Percentiles rank a stretch among this genome's conserved stretches.
Conservation (phyloP, 2,888 invertebrate genomes). For the Drosophila pegasa region DNA sequence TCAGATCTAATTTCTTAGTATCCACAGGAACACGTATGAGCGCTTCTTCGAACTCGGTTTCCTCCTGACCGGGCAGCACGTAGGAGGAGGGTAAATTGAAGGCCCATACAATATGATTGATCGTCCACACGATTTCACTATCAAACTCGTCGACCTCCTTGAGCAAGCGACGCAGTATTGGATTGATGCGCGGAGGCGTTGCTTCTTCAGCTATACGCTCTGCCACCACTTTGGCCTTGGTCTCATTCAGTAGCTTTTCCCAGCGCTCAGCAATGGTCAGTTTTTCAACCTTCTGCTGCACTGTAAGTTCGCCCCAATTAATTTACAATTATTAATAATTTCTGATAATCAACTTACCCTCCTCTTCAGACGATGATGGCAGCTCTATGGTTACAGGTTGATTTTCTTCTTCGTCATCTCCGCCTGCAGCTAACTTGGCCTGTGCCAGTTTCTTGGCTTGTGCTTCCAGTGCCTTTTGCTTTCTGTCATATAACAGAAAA, state of each 20-base stretch:
- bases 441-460: conserved; percentile 60
- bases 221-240: conserved; percentile 85
- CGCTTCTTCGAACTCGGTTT: conserved; percentile 83
- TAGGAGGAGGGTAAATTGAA: conserved; percentile 84
- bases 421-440: conserved; percentile 41
- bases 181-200: conserved; percentile 69
- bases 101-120: conserved; percentile 83
- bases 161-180: conserved; percentile 77
- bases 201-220: conserved; percentile 73
- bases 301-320: conserved; percentile 29
- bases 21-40: conserved; percentile 82
- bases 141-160: conserved; percentile 86
- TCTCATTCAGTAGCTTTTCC: conserved; percentile 86
- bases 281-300: conserved; percentile 73
- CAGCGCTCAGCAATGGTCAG: conserved; percentile 87
- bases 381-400: conserved; percentile 21
- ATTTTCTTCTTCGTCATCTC: conserved; percentile 55
- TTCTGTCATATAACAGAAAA: conserved; percentile 51
- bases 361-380: conserved; percentile 70
- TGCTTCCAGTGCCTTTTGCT: conserved; percentile 59
- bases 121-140: conserved; percentile 85
- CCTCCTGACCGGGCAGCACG: conserved; percentile 83
- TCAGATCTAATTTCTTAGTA: conserved; percentile 73
- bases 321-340: background rate
- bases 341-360: conserved; percentile 44